phyloP scores from a whole-genome alignment of 2,797 vertebrate genomes.

The Danio jaintianensis region DNA sequence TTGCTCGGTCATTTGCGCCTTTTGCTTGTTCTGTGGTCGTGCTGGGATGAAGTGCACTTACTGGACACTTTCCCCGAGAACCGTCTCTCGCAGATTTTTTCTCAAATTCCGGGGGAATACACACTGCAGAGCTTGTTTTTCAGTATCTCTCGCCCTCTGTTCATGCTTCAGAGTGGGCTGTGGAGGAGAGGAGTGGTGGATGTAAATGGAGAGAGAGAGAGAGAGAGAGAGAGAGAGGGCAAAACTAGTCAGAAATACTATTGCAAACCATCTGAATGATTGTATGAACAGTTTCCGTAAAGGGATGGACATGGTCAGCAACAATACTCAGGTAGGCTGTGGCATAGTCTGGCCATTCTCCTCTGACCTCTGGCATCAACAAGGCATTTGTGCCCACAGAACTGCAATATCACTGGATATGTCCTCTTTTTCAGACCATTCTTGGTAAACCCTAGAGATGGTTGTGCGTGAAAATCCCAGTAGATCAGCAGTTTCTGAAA shows the following conservation, averaged over 20 bases:
- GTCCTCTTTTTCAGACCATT: too few species aligned
- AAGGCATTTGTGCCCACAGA: too few species aligned
- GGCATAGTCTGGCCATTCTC: too few species aligned
- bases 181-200: conserved; percentile 47
- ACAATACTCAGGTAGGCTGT: too few species aligned
- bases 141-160: conserved; percentile 65
- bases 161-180: conserved; percentile 58
- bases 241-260: conserved; percentile 37
- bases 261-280: neutral
- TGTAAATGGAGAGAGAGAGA: conserved; percentile 26
- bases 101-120: conserved; percentile 68
- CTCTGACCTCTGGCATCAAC: too few species aligned
- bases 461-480: too few species aligned
- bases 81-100: conserved; percentile 57
- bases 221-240: conserved; percentile 27
- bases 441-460: too few species aligned
- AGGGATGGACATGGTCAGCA: too few species aligned
- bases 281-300: too few species aligned
- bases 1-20: neutral
- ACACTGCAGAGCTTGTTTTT: conserved; percentile 62
- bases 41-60: conserved; percentile 53
- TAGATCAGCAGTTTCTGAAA: too few species aligned
- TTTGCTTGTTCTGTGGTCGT: conserved; percentile 61
- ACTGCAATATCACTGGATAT: too few species aligned
- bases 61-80: conserved; percentile 45